phyloP scores from a whole-genome alignment of 2,113 vertebrate genomes.

The Pedionomus torquatus region DNA sequence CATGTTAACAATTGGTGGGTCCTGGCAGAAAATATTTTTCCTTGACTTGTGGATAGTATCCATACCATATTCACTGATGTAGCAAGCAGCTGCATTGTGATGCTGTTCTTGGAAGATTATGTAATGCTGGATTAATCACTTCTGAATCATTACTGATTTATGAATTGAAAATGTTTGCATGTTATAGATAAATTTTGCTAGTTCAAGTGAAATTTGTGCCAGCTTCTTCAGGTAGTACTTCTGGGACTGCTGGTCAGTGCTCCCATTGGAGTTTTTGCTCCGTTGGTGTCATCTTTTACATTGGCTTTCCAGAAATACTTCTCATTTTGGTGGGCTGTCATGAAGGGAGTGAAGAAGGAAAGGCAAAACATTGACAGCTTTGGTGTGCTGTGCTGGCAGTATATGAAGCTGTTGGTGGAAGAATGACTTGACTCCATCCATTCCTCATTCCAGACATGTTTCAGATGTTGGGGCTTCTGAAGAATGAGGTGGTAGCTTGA shows the following conservation, averaged over 20 bases:
- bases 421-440: background rate
- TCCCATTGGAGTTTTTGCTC: background rate
- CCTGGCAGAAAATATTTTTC: constrained; percentile 10
- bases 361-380: background rate
- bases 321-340: background rate
- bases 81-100: constrained; percentile 46
- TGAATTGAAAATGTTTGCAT: constrained; percentile 42
- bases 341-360: background rate
- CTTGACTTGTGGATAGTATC: constrained; percentile 8
- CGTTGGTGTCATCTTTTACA: background rate
- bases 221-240: background rate
- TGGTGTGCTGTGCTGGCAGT: background rate
- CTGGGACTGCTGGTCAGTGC: background rate
- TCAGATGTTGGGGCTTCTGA: background rate
- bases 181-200: background rate
- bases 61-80: constrained; percentile 23
- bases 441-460: background rate
- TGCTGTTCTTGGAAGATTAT: constrained; percentile 30
- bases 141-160: constrained; percentile 42
- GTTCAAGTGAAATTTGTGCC: background rate
- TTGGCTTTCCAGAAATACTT: background rate
- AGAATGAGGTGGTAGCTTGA: background rate
- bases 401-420: background rate
- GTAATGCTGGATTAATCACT: constrained; percentile 32
- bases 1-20: background rate